These are phyloP conservation scores for Allygus modestus DNA, from an alignment of 2,888 invertebrate species.

Conservation along the genomic window DNA sequence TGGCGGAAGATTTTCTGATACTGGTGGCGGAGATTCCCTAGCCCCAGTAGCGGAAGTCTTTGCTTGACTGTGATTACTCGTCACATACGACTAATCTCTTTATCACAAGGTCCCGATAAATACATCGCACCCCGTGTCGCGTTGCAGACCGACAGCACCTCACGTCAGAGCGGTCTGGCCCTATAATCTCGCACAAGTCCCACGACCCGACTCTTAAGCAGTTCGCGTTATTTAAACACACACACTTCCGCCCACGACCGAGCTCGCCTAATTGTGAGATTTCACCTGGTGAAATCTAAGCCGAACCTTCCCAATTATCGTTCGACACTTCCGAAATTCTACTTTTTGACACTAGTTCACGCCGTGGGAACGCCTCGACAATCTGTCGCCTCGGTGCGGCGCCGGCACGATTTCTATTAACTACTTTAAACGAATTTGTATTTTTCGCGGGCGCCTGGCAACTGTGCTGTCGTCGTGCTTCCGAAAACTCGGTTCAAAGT, in stretches of 20 bases:
- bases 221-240: background rate
- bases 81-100: too few relatives aligned
- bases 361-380: slow-evolving; percentile 1
- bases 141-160: background rate
- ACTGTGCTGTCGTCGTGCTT: slow-evolving; percentile 18
- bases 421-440: slow-evolving; percentile 45
- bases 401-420: slow-evolving; percentile 40
- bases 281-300: background rate
- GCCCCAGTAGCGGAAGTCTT: too few relatives aligned
- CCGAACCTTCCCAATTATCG: background rate
- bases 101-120: too few relatives aligned
- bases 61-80: too few relatives aligned
- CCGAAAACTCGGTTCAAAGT: background rate
- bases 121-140: too few relatives aligned
- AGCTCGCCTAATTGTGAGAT: background rate
- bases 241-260: slow-evolving; percentile 2
- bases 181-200: background rate
- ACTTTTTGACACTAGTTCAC: slow-evolving; percentile 23
- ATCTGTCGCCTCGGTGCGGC: background rate
- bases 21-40: too few relatives aligned
- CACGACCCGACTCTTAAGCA: background rate
- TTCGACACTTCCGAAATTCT: slow-evolving; percentile 25
- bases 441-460: slow-evolving; percentile 4
- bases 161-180: background rate
- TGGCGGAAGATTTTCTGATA: too few relatives aligned